Evolutionary conservation across 2,888 invertebrate genomes (phyloP), one percentile per base, ranked within the genome.

Genomic region (Acronicta psi): DNA sequence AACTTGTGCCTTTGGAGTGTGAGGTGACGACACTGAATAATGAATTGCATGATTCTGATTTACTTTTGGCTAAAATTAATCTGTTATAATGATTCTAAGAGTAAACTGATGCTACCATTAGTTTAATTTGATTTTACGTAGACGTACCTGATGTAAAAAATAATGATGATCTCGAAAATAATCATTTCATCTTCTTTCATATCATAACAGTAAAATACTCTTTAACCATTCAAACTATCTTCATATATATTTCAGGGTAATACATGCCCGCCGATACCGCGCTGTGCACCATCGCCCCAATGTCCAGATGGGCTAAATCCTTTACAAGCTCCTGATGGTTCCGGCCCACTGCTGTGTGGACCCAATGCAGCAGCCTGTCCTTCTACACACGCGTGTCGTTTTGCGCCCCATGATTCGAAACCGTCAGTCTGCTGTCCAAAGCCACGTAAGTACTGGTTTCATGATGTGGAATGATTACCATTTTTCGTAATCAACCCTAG

Each of bases 351-450:
- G 0, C 81, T 95, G 14, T 98, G 98, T 75, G 97, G 98, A 0
- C 97, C 97, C 0, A 95, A 95, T 66, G 96, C 96, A 41, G 96
- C 96, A 47, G 95, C 96, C 47, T 98, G 98, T 69, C 98, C 98
- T 0, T 97, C 97, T 1, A 97, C 97, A 0, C 98, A 98, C 87
- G 97, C 97, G 66, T 98, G 98, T 79, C 96, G 97, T 74, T 94
- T 98, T 63, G 97, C 97, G 63, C 98, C 98, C 0, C 95, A 97
- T 43, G 96, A 96, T 62, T 87, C 91, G 0, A 96, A 96, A 76
- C 97, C 97, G 56, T 96, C 98, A 0, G 97, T 98, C n/a, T 98
- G 98, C 90, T 98, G 98, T 81, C 97, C 97, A 10, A 98, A 98
- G 84, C 97, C 98, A 69, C 95, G 97, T 96, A 86, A 95, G 95